phyloP scores from a whole-genome alignment of 2,888 invertebrate genomes.

The Cataglyphis albicans region DNA sequence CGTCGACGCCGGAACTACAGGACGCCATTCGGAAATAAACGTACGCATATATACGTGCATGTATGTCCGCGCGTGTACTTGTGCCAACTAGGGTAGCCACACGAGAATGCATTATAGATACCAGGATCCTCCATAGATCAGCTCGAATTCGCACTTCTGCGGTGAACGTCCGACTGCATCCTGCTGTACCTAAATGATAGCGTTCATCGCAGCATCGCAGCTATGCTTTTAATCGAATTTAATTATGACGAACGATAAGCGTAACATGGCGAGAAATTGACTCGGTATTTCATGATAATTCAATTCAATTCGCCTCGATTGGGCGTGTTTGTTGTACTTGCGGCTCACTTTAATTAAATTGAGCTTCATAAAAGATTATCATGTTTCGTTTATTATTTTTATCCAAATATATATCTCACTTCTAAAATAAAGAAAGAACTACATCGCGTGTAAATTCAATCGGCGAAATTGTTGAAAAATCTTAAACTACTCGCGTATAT shows the following conservation, averaged over 20 bases:
- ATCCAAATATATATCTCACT: neutral
- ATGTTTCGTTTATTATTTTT: slow-evolving; percentile 10
- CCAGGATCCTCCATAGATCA: slow-evolving; percentile 71
- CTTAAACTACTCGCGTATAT: neutral
- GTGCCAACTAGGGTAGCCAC: slow-evolving; percentile 61
- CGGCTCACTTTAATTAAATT: slow-evolving; percentile 16
- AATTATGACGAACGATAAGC: slow-evolving; percentile 66
- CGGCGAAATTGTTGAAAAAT: neutral
- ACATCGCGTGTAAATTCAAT: neutral
- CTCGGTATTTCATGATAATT: slow-evolving; percentile 55
- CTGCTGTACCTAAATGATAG: slow-evolving; percentile 49
- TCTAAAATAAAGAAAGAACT: neutral
- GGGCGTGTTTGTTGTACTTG: slow-evolving; percentile 3
- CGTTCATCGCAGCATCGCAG: slow-evolving; percentile 46
- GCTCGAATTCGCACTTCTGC: slow-evolving; percentile 74
- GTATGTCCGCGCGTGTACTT: slow-evolving; percentile 35
- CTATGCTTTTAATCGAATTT: slow-evolving; percentile 68
- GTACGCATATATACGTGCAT: slow-evolving; percentile 61
- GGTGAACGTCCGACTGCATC: slow-evolving; percentile 46
- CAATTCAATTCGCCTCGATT: slow-evolving; percentile 59
- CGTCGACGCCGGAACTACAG: slow-evolving; percentile 79
- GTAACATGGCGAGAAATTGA: slow-evolving; percentile 64
- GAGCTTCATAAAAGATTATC: slow-evolving; percentile 16
- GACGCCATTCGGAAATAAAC: slow-evolving; percentile 78
- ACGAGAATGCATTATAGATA: slow-evolving; percentile 75